Conservation (phyloP, 1,140 invertebrate genomes). For the Dendrolimus kikuchii region DNA sequence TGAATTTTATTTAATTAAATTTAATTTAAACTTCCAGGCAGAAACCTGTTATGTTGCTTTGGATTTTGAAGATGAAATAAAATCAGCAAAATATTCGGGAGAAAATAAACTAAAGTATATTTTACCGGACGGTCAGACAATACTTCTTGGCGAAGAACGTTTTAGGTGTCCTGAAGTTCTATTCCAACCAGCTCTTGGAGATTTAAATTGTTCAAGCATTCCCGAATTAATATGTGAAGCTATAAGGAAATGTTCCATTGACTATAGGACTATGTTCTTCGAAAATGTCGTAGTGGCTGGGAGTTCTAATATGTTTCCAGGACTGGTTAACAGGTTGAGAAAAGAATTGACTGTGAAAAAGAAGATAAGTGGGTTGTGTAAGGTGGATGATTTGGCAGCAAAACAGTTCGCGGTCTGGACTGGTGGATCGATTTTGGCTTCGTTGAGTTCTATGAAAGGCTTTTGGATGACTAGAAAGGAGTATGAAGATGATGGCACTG, state of each 20-base stretch:
- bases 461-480: slow-evolving; percentile 86
- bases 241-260: slow-evolving; percentile 88
- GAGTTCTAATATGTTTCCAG: slow-evolving; percentile 87
- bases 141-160: slow-evolving; percentile 88
- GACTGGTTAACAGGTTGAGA: slow-evolving; percentile 82
- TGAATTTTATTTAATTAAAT: too few relatives aligned
- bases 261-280: slow-evolving; percentile 85
- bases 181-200: slow-evolving; percentile 85
- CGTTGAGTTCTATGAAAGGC: slow-evolving; percentile 81
- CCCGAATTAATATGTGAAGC: slow-evolving; percentile 88
- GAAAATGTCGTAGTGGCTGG: slow-evolving; percentile 87
- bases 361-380: slow-evolving; percentile 85
- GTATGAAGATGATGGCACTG: slow-evolving; percentile 81
- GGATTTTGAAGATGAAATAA: slow-evolving; percentile 30
- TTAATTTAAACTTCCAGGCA: slow-evolving; percentile 65
- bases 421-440: slow-evolving; percentile 84
- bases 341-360: slow-evolving; percentile 83
- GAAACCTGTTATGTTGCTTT: slow-evolving; percentile 36
- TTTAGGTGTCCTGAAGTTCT: slow-evolving; percentile 91
- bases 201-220: slow-evolving; percentile 83
- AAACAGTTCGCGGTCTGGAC: slow-evolving; percentile 86
- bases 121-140: slow-evolving; percentile 87
- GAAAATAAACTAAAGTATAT: slow-evolving; percentile 77
- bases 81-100: slow-evolving; percentile 1
- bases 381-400: slow-evolving; percentile 89